These are phyloP conservation scores for Clarias laeviceps DNA, from an alignment of 2,797 vertebrate genomes.

Conservation along the genomic window DNA sequence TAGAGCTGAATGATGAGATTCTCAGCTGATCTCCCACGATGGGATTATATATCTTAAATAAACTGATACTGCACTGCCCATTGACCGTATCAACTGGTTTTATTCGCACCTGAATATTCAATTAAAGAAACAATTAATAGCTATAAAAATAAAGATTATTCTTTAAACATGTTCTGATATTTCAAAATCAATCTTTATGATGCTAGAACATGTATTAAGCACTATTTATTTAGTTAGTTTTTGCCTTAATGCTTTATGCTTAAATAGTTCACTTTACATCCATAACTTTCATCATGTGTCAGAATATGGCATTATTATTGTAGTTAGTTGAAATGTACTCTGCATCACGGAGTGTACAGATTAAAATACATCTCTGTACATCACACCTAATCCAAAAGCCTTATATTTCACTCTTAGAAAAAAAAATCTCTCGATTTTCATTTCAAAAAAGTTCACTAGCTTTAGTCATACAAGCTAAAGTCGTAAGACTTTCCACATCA, in stretches of 20 bases:
- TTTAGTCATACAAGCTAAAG: not conserved
- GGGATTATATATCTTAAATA: not conserved
- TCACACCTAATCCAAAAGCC: not conserved
- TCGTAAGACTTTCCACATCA: not conserved
- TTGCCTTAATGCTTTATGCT: not conserved
- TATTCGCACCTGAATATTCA: not conserved
- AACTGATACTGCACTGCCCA: not conserved
- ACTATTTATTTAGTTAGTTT: not conserved
- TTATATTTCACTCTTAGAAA: no score
- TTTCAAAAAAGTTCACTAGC: not conserved
- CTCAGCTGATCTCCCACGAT: not conserved
- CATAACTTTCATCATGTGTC: not conserved
- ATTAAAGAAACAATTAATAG: not conserved
- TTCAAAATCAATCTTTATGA: not conserved
- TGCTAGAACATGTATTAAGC: not conserved
- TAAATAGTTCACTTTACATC: not conserved
- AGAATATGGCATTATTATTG: not conserved
- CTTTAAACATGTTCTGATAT: not conserved
- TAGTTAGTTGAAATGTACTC: not conserved
- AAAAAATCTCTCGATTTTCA: not conserved
- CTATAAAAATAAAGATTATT: not conserved
- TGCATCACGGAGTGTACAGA: not conserved
- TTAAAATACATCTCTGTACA: not conserved
- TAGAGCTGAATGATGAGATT: conserved; percentile 11
- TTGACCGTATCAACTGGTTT: not conserved